Base-by-base conservation (phyloP, 2,797 vertebrate genomes). In the Sebastes ruberrimus region DNA sequence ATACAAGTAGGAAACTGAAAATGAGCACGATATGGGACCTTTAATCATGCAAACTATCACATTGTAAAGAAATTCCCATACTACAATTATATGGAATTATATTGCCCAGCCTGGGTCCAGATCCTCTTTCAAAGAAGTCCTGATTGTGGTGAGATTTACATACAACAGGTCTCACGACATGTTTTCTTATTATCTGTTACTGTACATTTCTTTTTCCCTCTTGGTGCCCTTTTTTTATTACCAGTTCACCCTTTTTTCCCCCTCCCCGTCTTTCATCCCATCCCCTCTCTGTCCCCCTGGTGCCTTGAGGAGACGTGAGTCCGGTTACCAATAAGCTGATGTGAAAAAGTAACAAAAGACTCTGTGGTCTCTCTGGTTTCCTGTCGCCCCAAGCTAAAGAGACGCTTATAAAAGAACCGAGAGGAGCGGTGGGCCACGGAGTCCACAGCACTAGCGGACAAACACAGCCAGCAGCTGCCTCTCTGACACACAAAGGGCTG, bases 241-340 rank as follows among this genome's bases (percentile, higher is more conserved):
- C 53, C 10, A 63, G 38, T 80, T 65, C 42, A 55, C 81, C 72
- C 33, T 68, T 71, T 71, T 22, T 35, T 23, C 10, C 67, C 55
- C 68, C 25, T 38, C 49, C 59, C 33, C 64, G 42, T 20, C 49
- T n/a, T 60, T 60, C 71, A 9, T 74, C 80, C 78, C 86, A 57
- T 81, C 72, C 83, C 82, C 81, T 89, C 86, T 87, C 83, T 74
- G 73, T 80, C 69, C 80, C 85, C 77, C 84, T 82, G 73, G 73
- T 86, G 89, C 92, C 88, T 91, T 18, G 84, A 88, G 82, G 80
- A 89, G 88, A 90, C 88, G 88, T 92, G 95, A 93, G 91, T 95
- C 93, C 82, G 86, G 92, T 95, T 95, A 94, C 93, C 90, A 93
- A 94, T 94, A 93, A 94, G 91, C 93, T 89, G 75, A 90, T 88